These are phyloP conservation scores for Anser cygnoides DNA, from an alignment of 2,113 vertebrate genomes.

Conservation along the genomic window DNA sequence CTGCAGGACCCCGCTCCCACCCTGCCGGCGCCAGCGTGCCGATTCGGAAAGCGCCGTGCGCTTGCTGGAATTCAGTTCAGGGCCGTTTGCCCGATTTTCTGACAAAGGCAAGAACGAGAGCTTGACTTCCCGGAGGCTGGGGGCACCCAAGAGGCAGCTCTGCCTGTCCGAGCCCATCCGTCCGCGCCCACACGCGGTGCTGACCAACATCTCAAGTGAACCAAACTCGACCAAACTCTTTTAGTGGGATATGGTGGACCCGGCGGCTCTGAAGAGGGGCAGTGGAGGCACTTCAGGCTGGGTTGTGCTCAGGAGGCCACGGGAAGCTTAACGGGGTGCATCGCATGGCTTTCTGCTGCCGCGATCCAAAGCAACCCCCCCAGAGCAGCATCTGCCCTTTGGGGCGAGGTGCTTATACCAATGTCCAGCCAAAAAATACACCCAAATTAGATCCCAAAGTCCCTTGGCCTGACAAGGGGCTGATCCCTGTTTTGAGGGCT, in stretches of 20 bases:
- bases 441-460: not conserved
- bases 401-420: not conserved
- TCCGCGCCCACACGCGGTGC: fast-evolving
- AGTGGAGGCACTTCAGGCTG: not conserved
- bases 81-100: constrained; percentile 1
- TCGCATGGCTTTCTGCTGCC: not conserved
- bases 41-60: not conserved
- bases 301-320: fast-evolving
- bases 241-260: not conserved
- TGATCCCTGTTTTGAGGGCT: not conserved
- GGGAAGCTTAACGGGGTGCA: not conserved
- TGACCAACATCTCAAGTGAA: not conserved
- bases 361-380: not conserved
- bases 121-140: not conserved
- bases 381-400: not conserved
- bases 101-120: fast-evolving
- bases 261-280: fast-evolving
- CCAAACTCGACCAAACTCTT: not conserved
- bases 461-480: not conserved
- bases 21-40: not conserved
- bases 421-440: not conserved
- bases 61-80: not conserved
- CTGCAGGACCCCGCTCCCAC: not conserved
- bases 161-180: not conserved
- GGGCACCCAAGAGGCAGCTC: not conserved